Base-by-base conservation (phyloP, 2,797 vertebrate species). In the Sebastes diploproa region DNA sequence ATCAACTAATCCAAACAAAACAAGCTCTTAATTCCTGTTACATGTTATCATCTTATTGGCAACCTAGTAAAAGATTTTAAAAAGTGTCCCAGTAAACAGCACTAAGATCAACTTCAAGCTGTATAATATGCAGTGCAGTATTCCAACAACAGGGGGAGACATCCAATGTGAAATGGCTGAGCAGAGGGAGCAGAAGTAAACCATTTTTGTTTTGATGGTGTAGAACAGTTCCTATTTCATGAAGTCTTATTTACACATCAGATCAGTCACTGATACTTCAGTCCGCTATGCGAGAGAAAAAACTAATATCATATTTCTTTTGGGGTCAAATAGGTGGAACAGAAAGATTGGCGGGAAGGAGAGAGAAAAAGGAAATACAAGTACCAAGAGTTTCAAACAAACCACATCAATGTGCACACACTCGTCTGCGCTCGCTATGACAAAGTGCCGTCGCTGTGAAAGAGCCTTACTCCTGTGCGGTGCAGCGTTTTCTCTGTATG, bases 141-240 rank as follows among this genome's bases (percentile, higher is more conserved):
- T 75, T 81, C 4, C 32, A 86, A 62, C 94, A 91, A 86, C 90
- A 95, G 94, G 87, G 92, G 95, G 94, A 72, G 94, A 92, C 91
- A 90, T 77, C n/a, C 55, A 61, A 79, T 75, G 50, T 69, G 55
- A 76, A 89, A 93, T 90, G 32, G 54, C 7, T n/a, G n/a, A 20
- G 18, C n/a, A 64, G 14, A 38, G 18, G 20, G 3, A 7, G n/a
- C 18, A 69, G 52, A 46, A 72, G 46, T 50, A 12, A 62, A 70
- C 1, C 32, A 32, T 9, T 22, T 27, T 22, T 60, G 18, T 56
- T 62, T 18, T 42, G 27, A 42, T 72, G 16, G 13, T 30, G 6
- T 14, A 56, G 13, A 54, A 55, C 58, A 27, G 20, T 30, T n/a
- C 54, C 30, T 42, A 1, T 63, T 34, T 64, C 34, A 72, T 27